phyloP scores from a whole-genome alignment of 2,797 vertebrate genomes.

The Xerus rutilus region DNA sequence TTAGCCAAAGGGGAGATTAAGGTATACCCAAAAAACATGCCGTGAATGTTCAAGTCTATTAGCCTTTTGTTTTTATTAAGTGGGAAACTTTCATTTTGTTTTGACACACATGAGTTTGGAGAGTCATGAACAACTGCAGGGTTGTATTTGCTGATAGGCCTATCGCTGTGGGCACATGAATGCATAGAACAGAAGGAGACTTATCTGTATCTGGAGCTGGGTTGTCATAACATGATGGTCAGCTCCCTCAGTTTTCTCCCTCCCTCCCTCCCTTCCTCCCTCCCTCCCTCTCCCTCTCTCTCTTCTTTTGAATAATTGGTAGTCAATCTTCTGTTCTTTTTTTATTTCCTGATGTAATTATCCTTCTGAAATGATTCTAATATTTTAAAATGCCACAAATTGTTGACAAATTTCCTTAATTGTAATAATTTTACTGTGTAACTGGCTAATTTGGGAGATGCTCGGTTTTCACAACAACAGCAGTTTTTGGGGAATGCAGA shows the following conservation, averaged over 20 bases:
- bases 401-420: not conserved
- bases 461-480: not conserved
- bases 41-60: conserved; percentile 81
- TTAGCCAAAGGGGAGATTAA: conserved; percentile 84
- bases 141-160: conserved; percentile 77
- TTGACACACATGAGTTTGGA: conserved; percentile 69
- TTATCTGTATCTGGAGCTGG: conserved; percentile 50
- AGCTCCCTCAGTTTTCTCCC: not conserved
- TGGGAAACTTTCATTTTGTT: conserved; percentile 72
- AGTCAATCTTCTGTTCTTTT: not conserved
- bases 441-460: not conserved
- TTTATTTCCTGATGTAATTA: conserved; percentile 27
- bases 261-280: too few species aligned
- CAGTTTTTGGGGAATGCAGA: not conserved
- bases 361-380: not conserved
- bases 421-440: not conserved
- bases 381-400: not conserved
- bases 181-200: conserved; percentile 68
- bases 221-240: not conserved
- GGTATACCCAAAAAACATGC: conserved; percentile 72
- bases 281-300: too few species aligned
- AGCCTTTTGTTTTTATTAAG: conserved; percentile 83
- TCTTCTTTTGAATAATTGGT: not conserved
- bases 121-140: conserved; percentile 75
- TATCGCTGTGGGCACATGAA: conserved; percentile 60